These are phyloP conservation scores for Nannoperca obscura DNA, from an alignment of 2,797 vertebrate genomes.

Conservation along the genomic window DNA sequence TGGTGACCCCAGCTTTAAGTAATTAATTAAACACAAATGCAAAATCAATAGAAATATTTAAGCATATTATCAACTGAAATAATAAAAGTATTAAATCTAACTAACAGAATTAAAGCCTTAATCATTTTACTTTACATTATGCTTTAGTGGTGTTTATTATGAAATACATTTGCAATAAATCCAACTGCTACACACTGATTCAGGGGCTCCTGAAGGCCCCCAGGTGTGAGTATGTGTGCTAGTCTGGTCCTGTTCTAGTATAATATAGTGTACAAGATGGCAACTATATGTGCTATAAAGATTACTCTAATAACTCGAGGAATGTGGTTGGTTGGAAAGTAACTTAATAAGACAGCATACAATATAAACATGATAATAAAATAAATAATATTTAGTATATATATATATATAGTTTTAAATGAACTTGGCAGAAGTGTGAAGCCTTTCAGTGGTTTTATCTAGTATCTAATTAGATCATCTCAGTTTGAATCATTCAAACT, in stretches of 20 bases:
- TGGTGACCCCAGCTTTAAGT: neutral
- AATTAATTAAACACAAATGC: too few species aligned
- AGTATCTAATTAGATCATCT: conserved; percentile 6
- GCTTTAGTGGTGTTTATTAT: neutral
- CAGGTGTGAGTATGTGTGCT: neutral
- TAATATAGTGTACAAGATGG: neutral
- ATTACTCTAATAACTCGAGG: neutral
- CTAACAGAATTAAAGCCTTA: neutral
- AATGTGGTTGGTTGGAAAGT: neutral
- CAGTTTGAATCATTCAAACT: conserved; percentile 12
- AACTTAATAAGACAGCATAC: neutral
- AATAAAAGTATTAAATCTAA: neutral
- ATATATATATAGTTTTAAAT: neutral
- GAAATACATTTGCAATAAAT: neutral
- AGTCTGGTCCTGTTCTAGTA: neutral
- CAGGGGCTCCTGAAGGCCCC: neutral
- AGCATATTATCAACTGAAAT: neutral
- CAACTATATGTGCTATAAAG: neutral
- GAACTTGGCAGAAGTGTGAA: neutral
- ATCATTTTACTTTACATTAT: neutral
- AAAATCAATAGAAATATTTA: neutral
- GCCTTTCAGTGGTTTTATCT: too few species aligned
- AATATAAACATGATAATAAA: neutral
- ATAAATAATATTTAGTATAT: too few species aligned
- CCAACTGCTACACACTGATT: neutral